phyloP scores from a whole-genome alignment of 2,113 vertebrate genomes.

The sheep (Ovis aries) region ARS-UI_Ramb_v3.0 NC_056057.1:82991001-82991500 shows the following conservation, averaged over 20 bases:
- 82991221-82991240: background rate
- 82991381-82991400: background rate
- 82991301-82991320: background rate
- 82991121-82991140: background rate
- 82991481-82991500: background rate
- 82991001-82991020: background rate
- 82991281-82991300: background rate
- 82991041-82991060: background rate
- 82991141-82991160: background rate
- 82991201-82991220: conserved; percentile 28
- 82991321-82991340: background rate
- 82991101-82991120: background rate
- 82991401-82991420: background rate
- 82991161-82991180: background rate
- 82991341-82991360: background rate
- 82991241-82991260: background rate
- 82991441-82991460: background rate
- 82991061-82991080: background rate
- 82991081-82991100: background rate
- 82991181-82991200: background rate
- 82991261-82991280: background rate
- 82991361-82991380: background rate
- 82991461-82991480: background rate
- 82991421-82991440: background rate
- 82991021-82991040: background rate